Conservation (phyloP, 1,140 invertebrate genomes). For the Acromyrmex heyeri region DNA sequence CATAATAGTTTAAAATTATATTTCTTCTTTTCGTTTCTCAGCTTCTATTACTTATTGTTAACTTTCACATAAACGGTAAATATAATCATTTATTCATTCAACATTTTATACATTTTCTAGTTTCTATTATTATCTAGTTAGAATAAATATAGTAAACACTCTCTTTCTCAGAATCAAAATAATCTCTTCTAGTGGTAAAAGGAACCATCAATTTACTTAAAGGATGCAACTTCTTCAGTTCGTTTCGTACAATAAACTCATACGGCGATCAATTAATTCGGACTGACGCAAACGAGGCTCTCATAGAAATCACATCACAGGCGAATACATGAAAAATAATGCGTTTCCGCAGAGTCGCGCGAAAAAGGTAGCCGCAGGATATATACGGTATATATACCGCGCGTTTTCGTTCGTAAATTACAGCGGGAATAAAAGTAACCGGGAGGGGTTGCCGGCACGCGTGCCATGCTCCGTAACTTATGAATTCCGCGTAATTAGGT, state of each 20-base stretch:
- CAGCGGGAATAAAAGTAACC: constrained; percentile 75
- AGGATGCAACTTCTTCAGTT: neutral
- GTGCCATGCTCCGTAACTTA: constrained; percentile 76
- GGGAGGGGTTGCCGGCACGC: constrained; percentile 57
- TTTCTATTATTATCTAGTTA: neutral
- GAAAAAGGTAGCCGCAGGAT: neutral
- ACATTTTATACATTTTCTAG: neutral
- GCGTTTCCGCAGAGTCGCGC: constrained; percentile 13
- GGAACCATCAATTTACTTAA: neutral
- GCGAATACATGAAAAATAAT: constrained; percentile 17
- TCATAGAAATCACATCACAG: neutral
- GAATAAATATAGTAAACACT: neutral
- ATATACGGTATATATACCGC: neutral
- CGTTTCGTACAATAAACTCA: neutral
- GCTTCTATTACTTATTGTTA: neutral
- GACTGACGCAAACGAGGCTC: neutral
- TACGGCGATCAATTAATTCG: constrained; percentile 30
- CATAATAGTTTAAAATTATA: neutral
- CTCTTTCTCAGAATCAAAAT: neutral
- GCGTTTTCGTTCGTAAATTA: constrained; percentile 72
- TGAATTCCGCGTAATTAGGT: constrained; percentile 84
- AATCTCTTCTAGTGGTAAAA: neutral
- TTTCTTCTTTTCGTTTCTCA: neutral
- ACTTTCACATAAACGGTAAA: neutral
- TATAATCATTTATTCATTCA: neutral